Base-by-base conservation (phyloP, 2,797 vertebrate genomes). In the Enteromius treurensis region DNA sequence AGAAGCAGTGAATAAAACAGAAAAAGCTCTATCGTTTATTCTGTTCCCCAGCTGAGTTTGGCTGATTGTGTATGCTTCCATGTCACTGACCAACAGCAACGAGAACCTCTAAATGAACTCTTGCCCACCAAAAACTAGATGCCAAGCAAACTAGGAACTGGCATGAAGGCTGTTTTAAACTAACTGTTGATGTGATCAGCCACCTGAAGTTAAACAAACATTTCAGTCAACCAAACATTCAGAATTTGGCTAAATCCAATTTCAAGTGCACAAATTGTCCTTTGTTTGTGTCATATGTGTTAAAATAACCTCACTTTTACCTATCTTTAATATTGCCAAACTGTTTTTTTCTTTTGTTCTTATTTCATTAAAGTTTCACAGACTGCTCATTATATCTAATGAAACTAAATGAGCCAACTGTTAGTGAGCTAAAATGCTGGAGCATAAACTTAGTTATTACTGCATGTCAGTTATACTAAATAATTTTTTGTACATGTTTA, bases 41-140 rank as follows among this genome's bases (percentile, higher is more conserved):
- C 32, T 81, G 15, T 81, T 75, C 23, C 79, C 62, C 29, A 85
- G 70, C 74, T 86, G 79, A 84, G 81, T 65, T 37, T 71, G 45
- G 29, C 77, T 87, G 70, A 81, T 65, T 69, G 69, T 69, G 70
- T 53, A 82, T 85, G 84, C 89, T 90, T 82, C 69, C 40, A 81
- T 88, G 87, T 86, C 71, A 73, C 81, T 71, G 78, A 87, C 88
- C 90, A 84, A 89, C 88, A 90, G 84, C 87, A 84, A 69, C 29
- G 77, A 85, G 91, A 91, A 93, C 89, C 90, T 91, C 88, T 85
- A 91, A 91, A 89, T 89, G 88, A 92, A 92, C 88, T 81, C 81
- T 81, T 85, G 85, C 81, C 87, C 88, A 49, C 26, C 34, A 60
- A 87, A 93, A 91, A 92, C 86, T 91, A 86, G 87, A 88, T 90